phyloP scores from a whole-genome alignment of 2,113 vertebrate species.

The Lycaon pictus region DNA sequence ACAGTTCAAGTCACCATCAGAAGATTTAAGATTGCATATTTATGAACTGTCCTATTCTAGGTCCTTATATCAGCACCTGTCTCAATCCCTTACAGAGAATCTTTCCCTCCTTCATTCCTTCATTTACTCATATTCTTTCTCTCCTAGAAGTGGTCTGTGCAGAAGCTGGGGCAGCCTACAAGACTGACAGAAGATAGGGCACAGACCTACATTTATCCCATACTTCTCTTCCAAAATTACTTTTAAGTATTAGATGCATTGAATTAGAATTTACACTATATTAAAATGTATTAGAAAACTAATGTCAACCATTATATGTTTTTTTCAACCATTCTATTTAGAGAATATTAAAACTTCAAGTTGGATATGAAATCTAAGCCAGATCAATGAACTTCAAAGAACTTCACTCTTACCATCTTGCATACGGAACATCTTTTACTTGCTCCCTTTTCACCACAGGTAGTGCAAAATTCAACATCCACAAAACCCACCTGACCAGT shows the following conservation, averaged over 20 bases:
- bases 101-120: neutral
- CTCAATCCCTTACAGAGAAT: neutral
- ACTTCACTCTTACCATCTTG: constrained; percentile 93
- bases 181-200: neutral
- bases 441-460: constrained; percentile 97
- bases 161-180: neutral
- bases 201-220: neutral
- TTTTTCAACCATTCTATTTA: neutral
- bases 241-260: neutral
- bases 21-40: neutral
- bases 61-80: neutral
- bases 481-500: constrained; percentile 98
- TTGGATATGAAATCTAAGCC: neutral
- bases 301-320: neutral
- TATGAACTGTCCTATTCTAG: neutral
- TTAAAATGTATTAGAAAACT: constrained; percentile 34
- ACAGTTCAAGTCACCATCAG: neutral
- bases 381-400: neutral
- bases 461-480: constrained; percentile 97
- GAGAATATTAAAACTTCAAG: neutral
- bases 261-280: neutral
- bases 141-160: neutral
- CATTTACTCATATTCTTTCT: neutral
- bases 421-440: constrained; percentile 97
- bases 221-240: neutral